phyloP scores from a whole-genome alignment of 1,140 invertebrate genomes.

The Drosophila tani region DNA sequence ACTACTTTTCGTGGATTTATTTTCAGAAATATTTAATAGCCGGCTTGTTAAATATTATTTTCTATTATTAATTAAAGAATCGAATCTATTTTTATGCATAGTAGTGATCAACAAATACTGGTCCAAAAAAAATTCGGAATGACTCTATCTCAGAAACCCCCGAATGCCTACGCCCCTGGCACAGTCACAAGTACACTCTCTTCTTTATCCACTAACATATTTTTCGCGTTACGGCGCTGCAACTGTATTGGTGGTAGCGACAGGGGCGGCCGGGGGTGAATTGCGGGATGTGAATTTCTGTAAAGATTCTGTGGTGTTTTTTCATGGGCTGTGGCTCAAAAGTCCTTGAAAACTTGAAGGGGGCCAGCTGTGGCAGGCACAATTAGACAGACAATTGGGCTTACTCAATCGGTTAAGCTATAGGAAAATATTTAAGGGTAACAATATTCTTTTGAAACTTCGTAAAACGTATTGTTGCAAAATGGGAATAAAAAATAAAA shows the following conservation, averaged over 20 bases:
- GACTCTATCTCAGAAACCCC: neutral
- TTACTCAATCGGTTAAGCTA: constrained; percentile 33
- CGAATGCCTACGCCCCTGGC: neutral
- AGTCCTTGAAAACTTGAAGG: constrained; percentile 54
- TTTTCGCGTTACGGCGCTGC: constrained; percentile 29
- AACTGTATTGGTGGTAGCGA: constrained; percentile 35
- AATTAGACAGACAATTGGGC: constrained; percentile 52
- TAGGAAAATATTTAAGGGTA: constrained; percentile 33
- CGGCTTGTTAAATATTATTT: too few species aligned
- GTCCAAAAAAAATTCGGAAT: neutral
- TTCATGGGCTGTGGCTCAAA: constrained; percentile 28
- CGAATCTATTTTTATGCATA: too few species aligned
- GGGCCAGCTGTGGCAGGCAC: constrained; percentile 48
- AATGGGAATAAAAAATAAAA: constrained; percentile 11
- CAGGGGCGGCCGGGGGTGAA: neutral
- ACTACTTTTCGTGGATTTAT: too few species aligned
- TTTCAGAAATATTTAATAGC: too few species aligned
- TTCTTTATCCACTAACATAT: constrained; percentile 27
- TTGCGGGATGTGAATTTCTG: constrained; percentile 35
- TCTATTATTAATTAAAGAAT: too few species aligned
- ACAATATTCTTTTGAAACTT: constrained; percentile 5
- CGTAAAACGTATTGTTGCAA: constrained; percentile 16
- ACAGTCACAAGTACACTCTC: constrained; percentile 23
- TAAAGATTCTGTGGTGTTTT: constrained; percentile 40
- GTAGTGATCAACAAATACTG: too few species aligned